Percentiles rank a stretch among this genome's conserved stretches.
phyloP scores from a whole-genome alignment of 1,140 invertebrate species.

The Aphelenchoides fujianensis region DNA sequence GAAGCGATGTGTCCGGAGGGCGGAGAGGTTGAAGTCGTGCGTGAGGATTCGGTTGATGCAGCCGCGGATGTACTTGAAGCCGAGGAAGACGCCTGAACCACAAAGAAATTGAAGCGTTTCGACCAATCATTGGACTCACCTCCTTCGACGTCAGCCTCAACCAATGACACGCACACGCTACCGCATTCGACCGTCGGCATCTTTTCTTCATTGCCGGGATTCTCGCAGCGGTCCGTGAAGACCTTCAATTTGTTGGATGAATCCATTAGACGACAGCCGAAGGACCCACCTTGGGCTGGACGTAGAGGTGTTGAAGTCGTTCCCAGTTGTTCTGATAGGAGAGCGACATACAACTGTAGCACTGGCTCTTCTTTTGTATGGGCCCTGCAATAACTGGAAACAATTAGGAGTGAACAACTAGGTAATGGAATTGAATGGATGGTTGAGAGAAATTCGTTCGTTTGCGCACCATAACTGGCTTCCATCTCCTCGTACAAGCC shows the following conservation, averaged over 20 bases:
- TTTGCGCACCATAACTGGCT: not conserved
- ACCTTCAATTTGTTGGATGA: no score
- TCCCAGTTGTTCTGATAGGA: conserved; percentile 57
- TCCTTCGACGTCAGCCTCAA: conserved; percentile 58
- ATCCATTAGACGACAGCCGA: not conserved
- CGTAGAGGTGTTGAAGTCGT: conserved; percentile 51
- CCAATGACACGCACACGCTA: conserved; percentile 52
- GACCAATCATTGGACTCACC: conserved; percentile 36
- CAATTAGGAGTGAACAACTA: not conserved
- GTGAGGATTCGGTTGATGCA: conserved; percentile 51
- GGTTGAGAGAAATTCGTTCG: not conserved
- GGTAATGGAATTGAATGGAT: not conserved
- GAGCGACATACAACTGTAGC: conserved; percentile 59
- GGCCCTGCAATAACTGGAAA: conserved; percentile 42
- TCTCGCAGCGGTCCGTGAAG: conserved; percentile 54
- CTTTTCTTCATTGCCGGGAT: conserved; percentile 42
- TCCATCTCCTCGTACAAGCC: not conserved
- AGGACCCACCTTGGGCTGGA: conserved; percentile 47
- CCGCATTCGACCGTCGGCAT: conserved; percentile 56
- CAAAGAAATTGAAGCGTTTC: conserved; percentile 16
- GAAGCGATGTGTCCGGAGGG: conserved; percentile 57
- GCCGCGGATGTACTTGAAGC: conserved; percentile 60
- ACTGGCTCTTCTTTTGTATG: conserved; percentile 51
- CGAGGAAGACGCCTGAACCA: conserved; percentile 56
- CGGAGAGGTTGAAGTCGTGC: conserved; percentile 56